Base-by-base conservation (phyloP, 53 echinoderm and acorn worm genomes). In the Paracentrotus lividus region DNA sequence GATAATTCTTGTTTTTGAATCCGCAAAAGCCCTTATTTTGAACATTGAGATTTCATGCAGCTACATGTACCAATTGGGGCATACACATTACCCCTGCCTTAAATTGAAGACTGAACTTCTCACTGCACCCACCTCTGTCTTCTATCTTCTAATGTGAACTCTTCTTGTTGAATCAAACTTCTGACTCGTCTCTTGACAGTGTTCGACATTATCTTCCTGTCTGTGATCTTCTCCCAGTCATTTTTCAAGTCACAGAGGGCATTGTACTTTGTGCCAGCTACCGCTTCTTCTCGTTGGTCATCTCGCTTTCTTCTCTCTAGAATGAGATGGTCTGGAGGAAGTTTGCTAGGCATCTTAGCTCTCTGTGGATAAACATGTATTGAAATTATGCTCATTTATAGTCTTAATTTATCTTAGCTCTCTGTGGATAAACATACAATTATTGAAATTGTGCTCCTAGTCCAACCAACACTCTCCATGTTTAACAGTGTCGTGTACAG, bases 291-390 rank as follows among this genome's bases (percentile, higher is more conserved):
- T 14, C 97, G 86, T 34, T 95, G 94, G 93, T 97, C 97, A 77
- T 99, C 99, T 66, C 96, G 95, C 23, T 96, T 95, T 43, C 99
- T 88, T 42, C 97, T 85, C 88, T 99, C 96, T 52, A 97, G 85
- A 65, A 97, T 99, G 49, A 99, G 91, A 77, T 99, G 99, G 78
- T 97, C 97, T 92, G 99, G 96, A 8, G 99, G 97, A 3, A 93
- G 94, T 52, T 99, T 97, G 88, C 97, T 97, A 36, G 99, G 99
- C 96, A 97, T 97, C 94, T 99, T 99, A 29, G 99, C 99, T 77
- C 97, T 96, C 99, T 99, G 95, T 10, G 7, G 15, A 47, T 4
- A 57, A n/a, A n/a, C n/a, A n/a, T n/a, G n/a, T n/a, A n/a, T n/a
- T n/a, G n/a, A n/a, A n/a, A n/a, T n/a, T n/a, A n/a, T n/a, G n/a